Percentiles rank a stretch among this genome's conserved stretches.
These are phyloP conservation scores for Myotis yumanensis DNA, from an alignment of 2,113 vertebrate genomes.

Conservation along the genomic window DNA sequence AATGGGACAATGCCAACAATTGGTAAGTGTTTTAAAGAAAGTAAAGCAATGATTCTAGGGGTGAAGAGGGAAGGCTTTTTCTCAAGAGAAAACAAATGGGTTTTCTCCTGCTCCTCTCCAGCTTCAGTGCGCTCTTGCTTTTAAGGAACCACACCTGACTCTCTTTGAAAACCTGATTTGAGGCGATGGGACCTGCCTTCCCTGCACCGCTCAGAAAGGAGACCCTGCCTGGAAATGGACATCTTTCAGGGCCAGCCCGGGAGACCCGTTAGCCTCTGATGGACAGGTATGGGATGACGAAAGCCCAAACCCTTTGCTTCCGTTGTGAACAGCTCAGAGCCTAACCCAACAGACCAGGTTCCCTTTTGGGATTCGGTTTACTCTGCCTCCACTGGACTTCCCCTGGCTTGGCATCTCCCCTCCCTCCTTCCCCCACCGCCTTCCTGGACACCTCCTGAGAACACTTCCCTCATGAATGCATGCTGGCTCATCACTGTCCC, in stretches of 20 bases:
- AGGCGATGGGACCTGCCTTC: neutral
- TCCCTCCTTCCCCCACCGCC: neutral
- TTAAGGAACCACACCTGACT: neutral
- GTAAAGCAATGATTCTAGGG: accelerated
- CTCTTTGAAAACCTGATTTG: neutral
- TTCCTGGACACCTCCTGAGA: neutral
- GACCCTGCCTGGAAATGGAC: neutral
- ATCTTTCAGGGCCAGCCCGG: accelerated
- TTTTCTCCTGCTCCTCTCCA: neutral
- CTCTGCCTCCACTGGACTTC: accelerated
- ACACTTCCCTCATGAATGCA: neutral
- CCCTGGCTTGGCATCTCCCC: neutral
- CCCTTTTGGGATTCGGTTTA: neutral
- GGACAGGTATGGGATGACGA: neutral
- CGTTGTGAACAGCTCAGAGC: neutral
- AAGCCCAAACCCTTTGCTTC: neutral
- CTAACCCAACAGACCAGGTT: neutral
- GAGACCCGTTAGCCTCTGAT: neutral
- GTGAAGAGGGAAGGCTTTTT: neutral
- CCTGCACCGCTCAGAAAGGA: neutral
- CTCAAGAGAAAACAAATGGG: too few species aligned
- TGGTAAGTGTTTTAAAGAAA: neutral
- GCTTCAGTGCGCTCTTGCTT: neutral
- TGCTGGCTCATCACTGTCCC: too few species aligned
- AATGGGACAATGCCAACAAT: neutral